Evolutionary conservation across 2,797 vertebrate species (phyloP).

Genomic region (Tauraco hartlaubi): DNA sequence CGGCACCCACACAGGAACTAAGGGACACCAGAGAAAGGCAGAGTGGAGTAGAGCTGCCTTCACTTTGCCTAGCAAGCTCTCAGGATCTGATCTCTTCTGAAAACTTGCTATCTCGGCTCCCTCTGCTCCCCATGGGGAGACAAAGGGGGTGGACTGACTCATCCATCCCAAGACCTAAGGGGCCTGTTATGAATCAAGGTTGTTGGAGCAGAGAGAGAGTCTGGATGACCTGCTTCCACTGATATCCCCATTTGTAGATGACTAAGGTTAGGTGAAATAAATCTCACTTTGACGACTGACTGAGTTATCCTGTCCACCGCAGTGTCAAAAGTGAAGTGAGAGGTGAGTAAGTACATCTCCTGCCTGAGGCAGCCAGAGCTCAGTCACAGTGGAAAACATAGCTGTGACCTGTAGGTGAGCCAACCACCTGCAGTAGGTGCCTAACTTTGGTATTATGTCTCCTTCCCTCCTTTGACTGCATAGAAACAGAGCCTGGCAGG

Average conservation of each 20-base stretch:
- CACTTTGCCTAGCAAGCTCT: background rate
- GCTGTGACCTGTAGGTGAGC: background rate
- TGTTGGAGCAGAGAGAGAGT: background rate
- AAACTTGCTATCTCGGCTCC: background rate
- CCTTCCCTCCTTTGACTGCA: background rate
- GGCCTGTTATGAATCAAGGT: background rate
- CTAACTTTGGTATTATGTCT: background rate
- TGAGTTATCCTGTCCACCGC: background rate
- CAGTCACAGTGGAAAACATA: background rate
- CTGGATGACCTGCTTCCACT: background rate
- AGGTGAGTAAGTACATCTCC: background rate
- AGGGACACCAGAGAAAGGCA: background rate
- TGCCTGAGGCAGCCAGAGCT: background rate
- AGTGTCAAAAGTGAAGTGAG: background rate
- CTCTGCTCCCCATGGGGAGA: background rate
- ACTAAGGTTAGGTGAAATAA: background rate
- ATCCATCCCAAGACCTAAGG: background rate
- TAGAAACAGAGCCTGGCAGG: background rate
- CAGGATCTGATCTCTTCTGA: background rate
- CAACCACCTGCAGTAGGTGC: background rate
- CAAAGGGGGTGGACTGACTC: background rate
- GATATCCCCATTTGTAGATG: background rate
- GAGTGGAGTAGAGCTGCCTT: background rate
- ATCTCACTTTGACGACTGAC: background rate
- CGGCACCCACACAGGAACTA: background rate